Conservation (phyloP, 2,113 vertebrate species). For the Jacana jacana region DNA sequence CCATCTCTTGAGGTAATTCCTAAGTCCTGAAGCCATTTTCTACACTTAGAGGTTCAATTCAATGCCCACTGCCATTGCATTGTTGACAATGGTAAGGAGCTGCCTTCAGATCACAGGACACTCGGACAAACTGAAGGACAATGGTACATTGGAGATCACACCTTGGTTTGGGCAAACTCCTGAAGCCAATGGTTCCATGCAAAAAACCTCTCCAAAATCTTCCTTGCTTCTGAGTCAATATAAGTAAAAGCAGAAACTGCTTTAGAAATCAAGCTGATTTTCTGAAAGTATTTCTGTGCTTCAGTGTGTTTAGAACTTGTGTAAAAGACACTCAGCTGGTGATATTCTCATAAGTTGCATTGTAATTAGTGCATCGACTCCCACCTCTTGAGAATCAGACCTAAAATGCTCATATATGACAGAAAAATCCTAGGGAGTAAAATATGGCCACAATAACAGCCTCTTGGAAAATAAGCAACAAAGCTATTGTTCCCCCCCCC, state of each 20-base stretch:
- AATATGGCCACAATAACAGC: background rate
- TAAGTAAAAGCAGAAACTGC: background rate
- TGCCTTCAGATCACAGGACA: background rate
- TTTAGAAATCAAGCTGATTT: background rate
- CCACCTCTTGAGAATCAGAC: background rate
- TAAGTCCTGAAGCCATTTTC: background rate
- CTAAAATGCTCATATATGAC: background rate
- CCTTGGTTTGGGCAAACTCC: background rate
- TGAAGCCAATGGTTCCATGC: background rate
- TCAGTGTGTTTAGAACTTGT: background rate
- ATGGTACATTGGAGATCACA: too few relatives aligned
- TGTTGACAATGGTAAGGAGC: background rate
- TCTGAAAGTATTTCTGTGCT: background rate
- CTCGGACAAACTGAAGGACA: background rate
- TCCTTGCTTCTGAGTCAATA: background rate
- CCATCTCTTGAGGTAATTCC: background rate
- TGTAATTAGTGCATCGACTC: background rate
- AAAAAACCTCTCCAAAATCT: background rate
- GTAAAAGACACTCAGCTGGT: background rate
- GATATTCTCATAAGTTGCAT: background rate
- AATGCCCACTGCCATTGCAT: background rate
- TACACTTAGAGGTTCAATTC: background rate
- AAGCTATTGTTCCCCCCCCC: constrained; percentile 21
- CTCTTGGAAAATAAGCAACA: background rate
- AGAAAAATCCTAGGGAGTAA: background rate